Base-by-base conservation (phyloP, 2,113 vertebrate genomes). In the Spea multiplicata region DNA sequence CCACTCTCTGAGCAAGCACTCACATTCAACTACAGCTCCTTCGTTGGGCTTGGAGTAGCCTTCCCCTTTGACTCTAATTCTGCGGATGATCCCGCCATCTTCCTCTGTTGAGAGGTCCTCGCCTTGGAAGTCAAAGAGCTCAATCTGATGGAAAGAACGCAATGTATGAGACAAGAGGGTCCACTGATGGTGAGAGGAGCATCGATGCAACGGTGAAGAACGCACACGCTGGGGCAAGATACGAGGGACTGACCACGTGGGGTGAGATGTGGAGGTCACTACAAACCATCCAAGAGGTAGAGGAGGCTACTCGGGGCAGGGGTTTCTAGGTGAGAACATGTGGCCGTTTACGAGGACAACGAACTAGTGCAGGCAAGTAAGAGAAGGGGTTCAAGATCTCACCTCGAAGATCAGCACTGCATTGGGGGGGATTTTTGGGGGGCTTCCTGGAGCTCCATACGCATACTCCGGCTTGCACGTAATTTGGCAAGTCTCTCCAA, bases 351-450 rank as follows among this genome's bases (percentile, higher is more conserved):
- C 30, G 2, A 30, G 30, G 30, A 30, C 30, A 30, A 30, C 30
- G 30, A 30, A 30, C 1, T 30, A 30, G 30, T 2, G 30, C 30
- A 30, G 30, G 30, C 30, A 30, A 30, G 30, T 30, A 30, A 30
- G 30, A 1, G 30, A 30, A 30, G 30, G 30, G 30, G 30, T 8
- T 8, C 50, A 53, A 53, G 50, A 12, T n/a, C 85, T 88, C 83
- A 99, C 97, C 96, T 99, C 95, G 88, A 99, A 99, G 80, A 97
- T 84, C 65, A 99, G 91, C 0, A 93, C 96, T 44, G 96, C 87
- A 0, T 91, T 93, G n/a, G 97, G 91, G 55, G 96, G 97, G 73
- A 99, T 99, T 87, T 98, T 99, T 6, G 97, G 97, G 8, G 97
- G 97, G 82, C 95, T 97, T 57, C 97, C 97, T n/a, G 96, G 92